These are phyloP conservation scores for Campaea margaritaria DNA, from an alignment of 2,888 invertebrate species.

Conservation along the genomic window DNA sequence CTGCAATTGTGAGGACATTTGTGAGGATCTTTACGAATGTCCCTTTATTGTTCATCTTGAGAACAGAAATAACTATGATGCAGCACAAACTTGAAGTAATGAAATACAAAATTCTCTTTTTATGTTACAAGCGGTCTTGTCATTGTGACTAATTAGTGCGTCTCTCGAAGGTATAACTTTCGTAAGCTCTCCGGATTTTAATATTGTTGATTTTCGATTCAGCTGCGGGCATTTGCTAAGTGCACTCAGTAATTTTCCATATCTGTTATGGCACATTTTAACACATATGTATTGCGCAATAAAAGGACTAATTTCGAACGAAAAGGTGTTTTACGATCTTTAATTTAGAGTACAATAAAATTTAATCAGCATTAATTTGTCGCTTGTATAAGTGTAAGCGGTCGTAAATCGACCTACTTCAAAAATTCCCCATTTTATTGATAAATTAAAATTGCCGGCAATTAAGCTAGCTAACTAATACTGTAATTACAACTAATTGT, in stretches of 20 bases:
- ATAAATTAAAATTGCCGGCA: slow-evolving; percentile 81
- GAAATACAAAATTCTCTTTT: slow-evolving; percentile 15
- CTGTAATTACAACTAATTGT: slow-evolving; percentile 79
- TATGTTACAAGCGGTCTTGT: slow-evolving; percentile 14
- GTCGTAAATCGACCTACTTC: slow-evolving; percentile 63
- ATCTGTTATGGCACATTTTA: slow-evolving; percentile 41
- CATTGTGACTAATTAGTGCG: slow-evolving; percentile 35
- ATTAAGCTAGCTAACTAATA: slow-evolving; percentile 67
- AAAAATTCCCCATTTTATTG: slow-evolving; percentile 63
- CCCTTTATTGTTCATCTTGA: slow-evolving; percentile 62
- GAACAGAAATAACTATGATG: slow-evolving; percentile 72
- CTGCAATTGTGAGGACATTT: slow-evolving; percentile 72
- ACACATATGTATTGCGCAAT: slow-evolving; percentile 41
- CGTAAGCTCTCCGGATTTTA: slow-evolving; percentile 20
- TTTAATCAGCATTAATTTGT: slow-evolving; percentile 62
- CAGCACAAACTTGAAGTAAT: slow-evolving; percentile 43
- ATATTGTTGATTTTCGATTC: slow-evolving; percentile 16
- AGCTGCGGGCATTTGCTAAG: slow-evolving; percentile 35
- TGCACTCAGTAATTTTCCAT: slow-evolving; percentile 43
- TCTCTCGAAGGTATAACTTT: slow-evolving; percentile 10
- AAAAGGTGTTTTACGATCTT: slow-evolving; percentile 50
- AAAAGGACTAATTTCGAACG: slow-evolving; percentile 42
- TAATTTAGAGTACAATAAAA: slow-evolving; percentile 61
- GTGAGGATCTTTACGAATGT: slow-evolving; percentile 67
- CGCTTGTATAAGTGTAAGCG: slow-evolving; percentile 47